Evolutionary conservation across 2,888 invertebrate genomes (phyloP).

Genomic region (Nebria salina): DNA sequence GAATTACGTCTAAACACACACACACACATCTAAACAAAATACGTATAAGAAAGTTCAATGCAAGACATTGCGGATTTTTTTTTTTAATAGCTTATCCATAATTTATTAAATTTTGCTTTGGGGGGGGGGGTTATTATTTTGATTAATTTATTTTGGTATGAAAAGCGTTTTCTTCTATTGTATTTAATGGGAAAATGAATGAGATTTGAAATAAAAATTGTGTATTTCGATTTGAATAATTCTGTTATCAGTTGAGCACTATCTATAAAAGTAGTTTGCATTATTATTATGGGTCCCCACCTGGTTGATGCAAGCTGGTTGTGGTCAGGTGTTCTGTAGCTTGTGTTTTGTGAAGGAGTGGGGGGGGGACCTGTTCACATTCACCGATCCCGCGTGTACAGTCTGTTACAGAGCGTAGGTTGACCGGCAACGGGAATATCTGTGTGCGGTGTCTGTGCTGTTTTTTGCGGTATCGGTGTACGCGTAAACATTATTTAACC

Average conservation of each 20-base stretch:
- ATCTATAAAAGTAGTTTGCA: background rate
- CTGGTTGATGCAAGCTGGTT: background rate
- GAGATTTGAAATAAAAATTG: background rate
- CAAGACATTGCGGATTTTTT: too few relatives aligned
- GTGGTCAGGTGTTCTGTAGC: conserved; percentile 18
- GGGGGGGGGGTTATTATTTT: too few relatives aligned
- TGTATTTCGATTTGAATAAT: background rate
- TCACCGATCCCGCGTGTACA: conserved; percentile 16
- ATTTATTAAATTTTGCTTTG: too few relatives aligned
- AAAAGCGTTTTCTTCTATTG: too few relatives aligned
- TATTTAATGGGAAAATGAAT: too few relatives aligned
- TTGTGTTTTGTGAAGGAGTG: background rate
- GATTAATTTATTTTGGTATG: background rate
- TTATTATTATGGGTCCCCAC: conserved; percentile 7
- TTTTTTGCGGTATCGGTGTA: background rate
- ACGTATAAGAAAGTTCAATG: too few relatives aligned
- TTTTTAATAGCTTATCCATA: too few relatives aligned
- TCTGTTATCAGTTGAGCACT: background rate
- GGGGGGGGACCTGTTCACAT: conserved; percentile 3
- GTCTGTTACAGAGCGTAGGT: background rate
- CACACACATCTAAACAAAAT: too few relatives aligned
- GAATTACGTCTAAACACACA: too few relatives aligned
- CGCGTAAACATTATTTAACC: background rate
- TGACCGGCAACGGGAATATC: background rate
- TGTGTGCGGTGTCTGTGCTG: conserved; percentile 14